phyloP scores from a whole-genome alignment of 1,140 invertebrate species.

The Archegozetes longisetosus region DNA sequence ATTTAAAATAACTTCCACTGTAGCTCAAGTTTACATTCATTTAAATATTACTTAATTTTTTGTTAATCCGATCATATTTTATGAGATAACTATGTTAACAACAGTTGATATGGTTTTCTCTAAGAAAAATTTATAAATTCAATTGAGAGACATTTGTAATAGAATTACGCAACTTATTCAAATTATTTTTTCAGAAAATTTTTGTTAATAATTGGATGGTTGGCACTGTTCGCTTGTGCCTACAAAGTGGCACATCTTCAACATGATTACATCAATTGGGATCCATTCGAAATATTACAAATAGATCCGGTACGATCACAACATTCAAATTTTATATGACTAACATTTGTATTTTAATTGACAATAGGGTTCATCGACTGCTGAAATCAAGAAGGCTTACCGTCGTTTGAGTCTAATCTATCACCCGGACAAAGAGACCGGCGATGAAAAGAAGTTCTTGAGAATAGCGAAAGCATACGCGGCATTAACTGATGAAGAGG shows the following conservation, averaged over 20 bases:
- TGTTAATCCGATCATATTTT: too few species aligned
- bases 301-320: constrained; percentile 51
- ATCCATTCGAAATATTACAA: constrained; percentile 90
- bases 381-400: constrained; percentile 90
- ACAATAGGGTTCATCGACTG: constrained; percentile 53
- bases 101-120: too few species aligned
- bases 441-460: constrained; percentile 94
- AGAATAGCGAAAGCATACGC: constrained; percentile 86
- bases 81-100: too few species aligned
- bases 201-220: constrained; percentile 67
- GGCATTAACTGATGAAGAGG: constrained; percentile 77
- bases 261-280: constrained; percentile 94
- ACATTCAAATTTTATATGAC: neutral
- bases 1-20: too few species aligned
- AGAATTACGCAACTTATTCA: constrained; percentile 9
- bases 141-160: neutral
- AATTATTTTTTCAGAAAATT: constrained; percentile 36
- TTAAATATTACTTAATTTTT: too few species aligned
- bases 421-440: constrained; percentile 95
- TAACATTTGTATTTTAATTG: neutral
- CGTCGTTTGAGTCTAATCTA: constrained; percentile 76
- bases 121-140: neutral
- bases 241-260: constrained; percentile 96
- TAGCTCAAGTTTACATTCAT: too few species aligned
- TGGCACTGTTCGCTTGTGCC: constrained; percentile 62